Evolutionary conservation across 2,797 vertebrate genomes (phyloP).

Genomic region (Rhadinocentrus ornatus): DNA sequence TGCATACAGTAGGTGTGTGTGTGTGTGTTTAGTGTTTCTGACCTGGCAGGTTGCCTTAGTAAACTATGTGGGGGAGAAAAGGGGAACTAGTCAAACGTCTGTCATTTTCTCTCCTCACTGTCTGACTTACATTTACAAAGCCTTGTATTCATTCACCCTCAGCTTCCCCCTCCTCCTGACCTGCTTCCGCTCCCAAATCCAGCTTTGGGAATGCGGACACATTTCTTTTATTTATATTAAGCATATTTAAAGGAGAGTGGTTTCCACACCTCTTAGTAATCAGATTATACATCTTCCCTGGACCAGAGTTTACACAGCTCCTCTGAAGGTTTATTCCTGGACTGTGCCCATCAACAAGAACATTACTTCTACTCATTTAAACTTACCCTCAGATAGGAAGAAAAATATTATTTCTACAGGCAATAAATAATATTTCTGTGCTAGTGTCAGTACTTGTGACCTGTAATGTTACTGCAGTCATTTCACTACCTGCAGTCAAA

Average conservation of each 20-base stretch:
- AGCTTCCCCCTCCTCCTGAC: slow-evolving; percentile 72
- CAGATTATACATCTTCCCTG: slow-evolving; percentile 47
- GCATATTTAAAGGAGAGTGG: slow-evolving; percentile 63
- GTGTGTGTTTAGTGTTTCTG: slow-evolving; percentile 56
- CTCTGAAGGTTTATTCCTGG: slow-evolving; percentile 58
- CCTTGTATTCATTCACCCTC: slow-evolving; percentile 78
- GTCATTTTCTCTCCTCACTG: slow-evolving; percentile 81
- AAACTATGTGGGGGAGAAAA: slow-evolving; percentile 70
- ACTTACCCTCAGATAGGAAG: neutral
- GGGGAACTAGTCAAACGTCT: slow-evolving; percentile 68
- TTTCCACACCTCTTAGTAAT: slow-evolving; percentile 60
- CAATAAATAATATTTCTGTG: slow-evolving; percentile 1
- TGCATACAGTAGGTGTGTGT: slow-evolving; percentile 19
- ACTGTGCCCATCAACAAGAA: slow-evolving; percentile 14
- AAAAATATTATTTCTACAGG: slow-evolving; percentile 5
- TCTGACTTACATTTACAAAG: slow-evolving; percentile 78
- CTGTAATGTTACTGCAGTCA: neutral
- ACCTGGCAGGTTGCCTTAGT: slow-evolving; percentile 78
- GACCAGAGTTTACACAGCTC: slow-evolving; percentile 51
- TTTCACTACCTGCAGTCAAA: neutral
- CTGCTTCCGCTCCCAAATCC: slow-evolving; percentile 75
- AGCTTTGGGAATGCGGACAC: slow-evolving; percentile 68
- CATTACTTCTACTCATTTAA: slow-evolving; percentile 8
- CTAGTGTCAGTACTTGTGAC: neutral
- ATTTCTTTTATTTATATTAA: slow-evolving; percentile 82